Base-by-base conservation (phyloP, 1,140 invertebrate genomes). In the Drosophila rhopaloa region DNA sequence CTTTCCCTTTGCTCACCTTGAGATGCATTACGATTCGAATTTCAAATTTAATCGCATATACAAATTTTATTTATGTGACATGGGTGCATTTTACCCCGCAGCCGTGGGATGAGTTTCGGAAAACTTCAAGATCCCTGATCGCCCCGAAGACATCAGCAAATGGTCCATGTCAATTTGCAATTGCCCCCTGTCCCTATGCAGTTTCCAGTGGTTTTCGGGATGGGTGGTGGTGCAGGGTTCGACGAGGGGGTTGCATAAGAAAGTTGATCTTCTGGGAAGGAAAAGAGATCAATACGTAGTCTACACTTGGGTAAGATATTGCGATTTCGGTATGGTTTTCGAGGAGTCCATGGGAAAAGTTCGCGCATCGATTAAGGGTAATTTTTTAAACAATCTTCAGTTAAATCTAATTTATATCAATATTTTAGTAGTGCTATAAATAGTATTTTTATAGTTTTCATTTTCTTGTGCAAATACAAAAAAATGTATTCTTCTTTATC, bases 61-160 rank as follows among this genome's bases (percentile, higher is more conserved):
- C 84, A 89, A 89, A 89, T 89, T 89, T 89, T 89, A 90, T 89
- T 89, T 89, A 89, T 89, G 84, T 89, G 84, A 89, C 84, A 89
- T 89, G 84, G 73, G 51, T 75, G 61, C 72, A 76, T 66, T 66
- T 67, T 53, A 66, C 63, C 53, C 53, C 70, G 68, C 77, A 67
- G 73, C 77, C 81, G 80, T 85, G 81, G 73, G 80, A 85, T 82
- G 79, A 38, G 53, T 70, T 41, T 14, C 13, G 58, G 38, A 40
- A 57, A 70, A 43, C 67, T 58, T 74, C 9, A 65, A 53, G 75
- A 88, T 56, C 32, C 65, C 47, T 32, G 61, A 54, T 61, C 46
- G 10, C 24, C 46, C 58, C 46, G 47, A 63, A 29, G 27, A 66
- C 32, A 54, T 70, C 76, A 55, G 53, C 76, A 83, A 89, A 89